These are phyloP conservation scores for Cataglyphis albicans DNA, from an alignment of 2,888 invertebrate species.

Conservation along the genomic window DNA sequence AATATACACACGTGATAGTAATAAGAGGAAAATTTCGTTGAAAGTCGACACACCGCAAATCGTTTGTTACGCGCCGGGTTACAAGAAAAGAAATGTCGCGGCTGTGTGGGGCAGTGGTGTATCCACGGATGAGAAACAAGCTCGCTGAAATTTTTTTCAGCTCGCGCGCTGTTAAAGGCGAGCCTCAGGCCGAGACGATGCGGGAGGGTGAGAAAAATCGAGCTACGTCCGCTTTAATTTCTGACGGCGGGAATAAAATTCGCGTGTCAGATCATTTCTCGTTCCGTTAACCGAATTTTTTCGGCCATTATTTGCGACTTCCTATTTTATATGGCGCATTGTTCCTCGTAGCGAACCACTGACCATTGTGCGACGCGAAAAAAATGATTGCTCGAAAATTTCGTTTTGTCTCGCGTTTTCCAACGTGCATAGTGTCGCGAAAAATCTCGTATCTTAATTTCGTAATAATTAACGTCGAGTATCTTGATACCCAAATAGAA, in stretches of 20 bases:
- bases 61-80: slow-evolving; percentile 57
- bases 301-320: slow-evolving; percentile 36
- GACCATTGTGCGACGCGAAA: slow-evolving; percentile 9
- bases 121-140: slow-evolving; percentile 66
- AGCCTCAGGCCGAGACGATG: not conserved
- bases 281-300: slow-evolving; percentile 47
- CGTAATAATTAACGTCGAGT: not conserved
- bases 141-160: slow-evolving; percentile 52
- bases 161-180: slow-evolving; percentile 39
- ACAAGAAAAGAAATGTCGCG: slow-evolving; percentile 46
- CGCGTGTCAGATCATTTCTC: slow-evolving; percentile 43
- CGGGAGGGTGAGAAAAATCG: slow-evolving; percentile 42
- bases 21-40: slow-evolving; percentile 45
- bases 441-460: slow-evolving; percentile 2
- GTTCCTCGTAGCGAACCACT: slow-evolving; percentile 1
- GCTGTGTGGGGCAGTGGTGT: not conserved
- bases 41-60: slow-evolving; percentile 43
- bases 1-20: slow-evolving; percentile 30
- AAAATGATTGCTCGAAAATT: slow-evolving; percentile 25
- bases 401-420: not conserved
- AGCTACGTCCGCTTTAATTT: slow-evolving; percentile 53
- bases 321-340: slow-evolving; percentile 39
- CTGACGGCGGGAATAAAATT: slow-evolving; percentile 36
- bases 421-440: not conserved
- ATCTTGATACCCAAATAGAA: not conserved